Evolutionary conservation across 2,797 vertebrate species (phyloP).

Genomic region (Peromyscus nudipes): DNA sequence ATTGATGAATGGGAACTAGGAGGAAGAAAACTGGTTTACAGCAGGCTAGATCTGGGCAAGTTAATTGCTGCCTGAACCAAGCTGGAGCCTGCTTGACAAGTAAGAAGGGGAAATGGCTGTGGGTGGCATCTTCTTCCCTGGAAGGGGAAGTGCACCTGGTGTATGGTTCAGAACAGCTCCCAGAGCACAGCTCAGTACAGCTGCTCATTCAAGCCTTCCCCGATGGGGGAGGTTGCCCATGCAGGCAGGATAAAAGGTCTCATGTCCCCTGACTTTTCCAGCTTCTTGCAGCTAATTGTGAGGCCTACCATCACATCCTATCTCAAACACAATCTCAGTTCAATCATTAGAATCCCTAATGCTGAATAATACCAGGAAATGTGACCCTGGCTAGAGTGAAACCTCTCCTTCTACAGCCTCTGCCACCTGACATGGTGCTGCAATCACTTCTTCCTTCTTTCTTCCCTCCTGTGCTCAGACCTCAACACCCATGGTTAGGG

Average conservation of each 20-base stretch:
- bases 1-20: background rate
- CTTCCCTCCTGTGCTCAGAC: background rate
- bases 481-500: background rate
- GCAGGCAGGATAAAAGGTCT: background rate
- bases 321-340: background rate
- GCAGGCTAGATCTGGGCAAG: background rate
- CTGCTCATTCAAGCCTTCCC: background rate
- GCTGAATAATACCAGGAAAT: background rate
- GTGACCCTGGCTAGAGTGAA: background rate
- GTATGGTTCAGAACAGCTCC: background rate
- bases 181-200: background rate
- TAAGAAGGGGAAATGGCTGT: background rate
- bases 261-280: background rate
- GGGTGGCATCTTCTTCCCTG: background rate
- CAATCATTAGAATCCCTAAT: background rate
- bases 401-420: background rate
- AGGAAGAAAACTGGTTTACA: background rate
- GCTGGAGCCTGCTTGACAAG: background rate
- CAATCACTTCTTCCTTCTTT: background rate
- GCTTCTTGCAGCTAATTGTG: background rate
- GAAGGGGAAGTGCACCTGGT: rapidly evolving
- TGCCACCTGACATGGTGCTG: no score
- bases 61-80: background rate
- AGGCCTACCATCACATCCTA: background rate
- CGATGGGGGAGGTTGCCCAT: background rate